These are phyloP conservation scores for Rhyacophila evoluta DNA, from an alignment of 2,888 invertebrate species.

Conservation along the genomic window DNA sequence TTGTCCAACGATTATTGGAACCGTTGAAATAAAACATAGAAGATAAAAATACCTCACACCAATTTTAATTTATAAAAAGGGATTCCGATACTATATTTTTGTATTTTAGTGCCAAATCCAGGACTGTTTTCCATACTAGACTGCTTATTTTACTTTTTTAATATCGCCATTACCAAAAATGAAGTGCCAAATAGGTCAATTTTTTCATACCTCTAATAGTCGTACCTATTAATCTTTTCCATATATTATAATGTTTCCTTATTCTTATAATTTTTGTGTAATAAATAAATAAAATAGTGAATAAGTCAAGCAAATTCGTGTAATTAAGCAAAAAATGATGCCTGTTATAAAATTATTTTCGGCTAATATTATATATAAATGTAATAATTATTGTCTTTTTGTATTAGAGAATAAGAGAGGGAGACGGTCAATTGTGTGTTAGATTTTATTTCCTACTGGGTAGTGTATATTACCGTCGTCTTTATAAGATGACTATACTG, in stretches of 20 bases:
- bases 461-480: background rate
- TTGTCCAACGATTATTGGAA: no score
- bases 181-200: constrained; percentile 33
- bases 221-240: background rate
- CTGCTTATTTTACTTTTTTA: background rate
- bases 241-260: constrained; percentile 1
- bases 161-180: background rate
- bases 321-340: background rate
- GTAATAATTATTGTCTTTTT: background rate
- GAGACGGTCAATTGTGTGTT: background rate
- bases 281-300: background rate
- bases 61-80: no score
- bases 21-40: no score
- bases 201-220: constrained; percentile 23
- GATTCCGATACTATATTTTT: no score
- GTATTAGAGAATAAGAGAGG: background rate
- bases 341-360: constrained; percentile 14
- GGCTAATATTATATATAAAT: background rate
- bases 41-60: no score
- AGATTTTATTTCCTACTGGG: background rate
- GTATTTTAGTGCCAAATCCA: constrained; percentile 15
- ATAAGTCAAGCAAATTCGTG: background rate
- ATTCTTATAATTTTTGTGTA: background rate
- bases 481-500: background rate
- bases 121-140: background rate